These are phyloP conservation scores for Drosophila phalerata DNA, from an alignment of 2,888 invertebrate genomes.

Conservation along the genomic window DNA sequence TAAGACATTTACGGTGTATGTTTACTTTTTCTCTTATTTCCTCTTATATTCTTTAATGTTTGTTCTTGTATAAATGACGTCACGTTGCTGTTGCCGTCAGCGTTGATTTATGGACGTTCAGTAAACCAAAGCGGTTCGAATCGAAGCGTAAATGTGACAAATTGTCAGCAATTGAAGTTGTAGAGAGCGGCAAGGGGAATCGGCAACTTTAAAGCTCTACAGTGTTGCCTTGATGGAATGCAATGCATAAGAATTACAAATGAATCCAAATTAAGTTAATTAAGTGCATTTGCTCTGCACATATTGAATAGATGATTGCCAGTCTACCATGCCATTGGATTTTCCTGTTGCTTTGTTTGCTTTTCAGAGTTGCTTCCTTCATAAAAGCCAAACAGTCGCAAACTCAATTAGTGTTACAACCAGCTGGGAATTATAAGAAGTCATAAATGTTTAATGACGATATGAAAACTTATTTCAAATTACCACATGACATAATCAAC, in stretches of 20 bases:
- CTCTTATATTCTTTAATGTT: constrained; percentile 1
- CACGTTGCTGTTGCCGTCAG: constrained; percentile 43
- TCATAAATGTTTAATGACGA: constrained; percentile 35
- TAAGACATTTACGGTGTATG: constrained; percentile 13
- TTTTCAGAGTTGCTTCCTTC: constrained; percentile 10
- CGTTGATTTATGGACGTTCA: constrained; percentile 66
- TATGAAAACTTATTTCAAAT: constrained; percentile 10
- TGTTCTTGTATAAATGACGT: constrained; percentile 48
- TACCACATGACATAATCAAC: constrained; percentile 15
- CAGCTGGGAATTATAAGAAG: constrained; percentile 31
- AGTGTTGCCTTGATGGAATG: constrained; percentile 21
- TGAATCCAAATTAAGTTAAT: constrained; percentile 45
- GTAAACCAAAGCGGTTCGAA: constrained; percentile 37
- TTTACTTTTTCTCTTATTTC: constrained; percentile 6
- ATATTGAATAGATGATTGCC: constrained; percentile 13
- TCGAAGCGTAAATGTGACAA: constrained; percentile 39
- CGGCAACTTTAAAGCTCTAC: not conserved
- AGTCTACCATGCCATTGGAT: not conserved
- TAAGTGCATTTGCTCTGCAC: constrained; percentile 23
- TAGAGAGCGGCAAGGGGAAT: not conserved
- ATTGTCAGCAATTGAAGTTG: constrained; percentile 25
- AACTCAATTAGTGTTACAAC: constrained; percentile 27
- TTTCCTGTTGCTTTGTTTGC: constrained; percentile 7
- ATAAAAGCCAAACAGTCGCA: not conserved
- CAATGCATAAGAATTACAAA: constrained; percentile 14